Conservation (phyloP, 2,888 invertebrate genomes). For the Lottia gigantea region DNA sequence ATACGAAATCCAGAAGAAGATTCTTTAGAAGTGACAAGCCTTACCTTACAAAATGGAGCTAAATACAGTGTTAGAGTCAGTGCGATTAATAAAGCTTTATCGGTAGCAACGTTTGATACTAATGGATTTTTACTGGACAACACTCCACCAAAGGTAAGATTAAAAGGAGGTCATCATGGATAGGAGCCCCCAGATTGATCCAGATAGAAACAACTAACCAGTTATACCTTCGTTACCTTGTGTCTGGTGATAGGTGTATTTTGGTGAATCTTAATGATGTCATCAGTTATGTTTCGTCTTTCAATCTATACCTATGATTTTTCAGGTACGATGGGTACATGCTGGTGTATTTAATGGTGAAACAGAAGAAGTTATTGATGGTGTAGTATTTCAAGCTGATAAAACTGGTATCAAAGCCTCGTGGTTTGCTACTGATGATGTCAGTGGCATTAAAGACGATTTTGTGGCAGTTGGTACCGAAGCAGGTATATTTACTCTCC, state of each 20-base stretch:
- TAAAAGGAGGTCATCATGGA: too few species aligned
- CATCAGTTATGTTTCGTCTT: too few species aligned
- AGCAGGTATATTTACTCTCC: too few species aligned
- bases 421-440: constrained; percentile 40
- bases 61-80: constrained; percentile 35
- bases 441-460: constrained; percentile 40
- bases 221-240: too few species aligned
- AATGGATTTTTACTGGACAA: constrained; percentile 41
- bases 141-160: constrained; percentile 39
- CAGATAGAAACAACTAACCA: too few species aligned
- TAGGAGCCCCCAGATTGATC: too few species aligned
- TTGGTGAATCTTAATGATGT: too few species aligned
- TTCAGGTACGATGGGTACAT: constrained; percentile 23
- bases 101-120: constrained; percentile 39
- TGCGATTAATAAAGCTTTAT: constrained; percentile 39
- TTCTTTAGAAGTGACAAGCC: too few species aligned
- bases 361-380: constrained; percentile 39
- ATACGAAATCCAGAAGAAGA: too few species aligned
- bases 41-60: neutral
- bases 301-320: too few species aligned
- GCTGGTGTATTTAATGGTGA: constrained; percentile 41
- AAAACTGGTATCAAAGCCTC: constrained; percentile 40
- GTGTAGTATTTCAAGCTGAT: constrained; percentile 44
- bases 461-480: constrained; percentile 42
- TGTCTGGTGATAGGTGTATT: too few species aligned